These are phyloP conservation scores for Characodon lateralis DNA, from an alignment of 2,797 vertebrate species.

Conservation along the genomic window DNA sequence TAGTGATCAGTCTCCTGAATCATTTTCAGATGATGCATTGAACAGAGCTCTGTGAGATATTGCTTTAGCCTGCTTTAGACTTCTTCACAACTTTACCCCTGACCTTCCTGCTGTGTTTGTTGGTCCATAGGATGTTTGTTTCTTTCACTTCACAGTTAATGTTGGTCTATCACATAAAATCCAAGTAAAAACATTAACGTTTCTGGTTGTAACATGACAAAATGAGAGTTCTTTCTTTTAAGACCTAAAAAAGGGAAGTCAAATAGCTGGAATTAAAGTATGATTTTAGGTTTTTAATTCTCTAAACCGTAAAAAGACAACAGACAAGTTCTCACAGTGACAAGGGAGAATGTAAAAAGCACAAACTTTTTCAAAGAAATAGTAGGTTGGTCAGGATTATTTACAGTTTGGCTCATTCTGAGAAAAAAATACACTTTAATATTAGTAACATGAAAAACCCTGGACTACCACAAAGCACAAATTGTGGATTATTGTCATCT, in stretches of 20 bases:
- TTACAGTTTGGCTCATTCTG: not conserved
- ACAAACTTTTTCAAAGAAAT: not conserved
- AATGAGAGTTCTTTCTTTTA: not conserved
- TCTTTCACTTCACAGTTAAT: too few species aligned
- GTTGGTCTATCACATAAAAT: too few species aligned
- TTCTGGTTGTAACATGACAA: not conserved
- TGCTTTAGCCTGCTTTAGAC: too few species aligned
- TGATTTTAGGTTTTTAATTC: not conserved
- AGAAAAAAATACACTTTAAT: not conserved
- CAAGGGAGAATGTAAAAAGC: not conserved
- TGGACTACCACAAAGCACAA: not conserved
- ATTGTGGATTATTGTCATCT: not conserved
- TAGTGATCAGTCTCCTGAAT: not conserved
- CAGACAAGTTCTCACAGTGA: not conserved
- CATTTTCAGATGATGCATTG: not conserved
- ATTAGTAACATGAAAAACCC: not conserved
- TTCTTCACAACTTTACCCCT: too few species aligned
- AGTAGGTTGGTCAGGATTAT: not conserved
- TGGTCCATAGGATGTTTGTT: too few species aligned
- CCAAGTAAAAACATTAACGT: too few species aligned
- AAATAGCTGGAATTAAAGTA: not conserved
- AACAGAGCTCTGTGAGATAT: too few species aligned
- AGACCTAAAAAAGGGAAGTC: not conserved
- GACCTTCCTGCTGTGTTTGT: too few species aligned
- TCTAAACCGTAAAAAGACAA: not conserved